phyloP scores from a whole-genome alignment of 2,797 vertebrate species.

The Manis pentadactyla region DNA sequence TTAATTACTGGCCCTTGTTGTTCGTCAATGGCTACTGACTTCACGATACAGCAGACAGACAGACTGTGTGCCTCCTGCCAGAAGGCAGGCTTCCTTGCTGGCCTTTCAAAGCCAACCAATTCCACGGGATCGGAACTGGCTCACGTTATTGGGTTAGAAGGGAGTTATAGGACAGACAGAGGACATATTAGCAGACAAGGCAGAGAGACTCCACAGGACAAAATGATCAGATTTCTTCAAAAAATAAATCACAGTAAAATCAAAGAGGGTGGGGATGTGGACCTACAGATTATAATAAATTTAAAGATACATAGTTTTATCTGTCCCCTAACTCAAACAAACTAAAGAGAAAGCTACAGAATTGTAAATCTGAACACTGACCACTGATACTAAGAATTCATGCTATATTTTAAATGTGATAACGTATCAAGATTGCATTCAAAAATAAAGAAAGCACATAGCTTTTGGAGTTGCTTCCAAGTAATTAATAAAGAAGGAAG shows the following conservation, averaged over 20 bases:
- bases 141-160: not conserved
- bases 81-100: not conserved
- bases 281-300: not conserved
- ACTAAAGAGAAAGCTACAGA: not conserved
- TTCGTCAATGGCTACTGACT: not conserved
- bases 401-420: not conserved
- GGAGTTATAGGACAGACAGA: not conserved
- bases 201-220: not conserved
- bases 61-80: not conserved
- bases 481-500: not conserved
- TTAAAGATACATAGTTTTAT: not conserved
- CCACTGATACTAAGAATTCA: not conserved
- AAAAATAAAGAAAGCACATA: not conserved
- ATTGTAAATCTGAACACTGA: not conserved
- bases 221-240: not conserved
- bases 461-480: not conserved
- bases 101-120: not conserved
- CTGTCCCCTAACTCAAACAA: not conserved
- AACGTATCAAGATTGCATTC: not conserved
- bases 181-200: not conserved
- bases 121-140: no score
- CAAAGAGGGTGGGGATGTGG: not conserved
- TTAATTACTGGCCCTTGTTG: not conserved
- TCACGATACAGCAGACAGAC: not conserved
- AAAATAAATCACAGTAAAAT: not conserved